Evolutionary conservation across 1,140 invertebrate genomes (phyloP).

Genomic region (Luehdorfia chinensis): DNA sequence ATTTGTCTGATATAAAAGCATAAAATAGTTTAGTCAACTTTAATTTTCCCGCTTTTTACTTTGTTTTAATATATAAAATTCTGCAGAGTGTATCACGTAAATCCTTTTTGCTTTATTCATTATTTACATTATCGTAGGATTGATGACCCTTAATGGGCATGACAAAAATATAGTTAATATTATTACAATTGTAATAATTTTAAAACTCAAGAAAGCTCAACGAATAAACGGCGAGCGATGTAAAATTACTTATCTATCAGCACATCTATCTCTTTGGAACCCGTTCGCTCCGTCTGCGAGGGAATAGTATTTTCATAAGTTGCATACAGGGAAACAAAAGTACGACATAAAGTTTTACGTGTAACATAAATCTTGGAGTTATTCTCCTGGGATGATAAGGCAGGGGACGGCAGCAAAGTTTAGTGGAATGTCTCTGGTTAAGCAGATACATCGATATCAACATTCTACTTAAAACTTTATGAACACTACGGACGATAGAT

Average conservation of each 20-base stretch:
- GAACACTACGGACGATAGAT: no score
- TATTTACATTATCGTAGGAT: no score
- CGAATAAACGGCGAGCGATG: slow-evolving; percentile 13
- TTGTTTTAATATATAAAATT: no score
- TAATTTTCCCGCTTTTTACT: no score
- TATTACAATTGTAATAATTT: slow-evolving; percentile 2
- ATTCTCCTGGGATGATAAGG: slow-evolving; percentile 69
- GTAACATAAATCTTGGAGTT: slow-evolving; percentile 68
- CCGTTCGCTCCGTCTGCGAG: slow-evolving; percentile 9
- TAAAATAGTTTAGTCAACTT: no score
- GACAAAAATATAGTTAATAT: no score
- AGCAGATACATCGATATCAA: not conserved
- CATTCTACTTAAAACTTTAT: no score
- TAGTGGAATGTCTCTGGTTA: slow-evolving; percentile 9
- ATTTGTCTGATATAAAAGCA: no score
- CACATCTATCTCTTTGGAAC: slow-evolving; percentile 9
- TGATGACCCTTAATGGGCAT: no score
- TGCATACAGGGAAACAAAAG: slow-evolving; percentile 52
- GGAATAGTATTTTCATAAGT: slow-evolving; percentile 33
- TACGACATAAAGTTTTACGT: slow-evolving; percentile 68
- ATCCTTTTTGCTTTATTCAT: no score
- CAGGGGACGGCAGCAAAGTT: slow-evolving; percentile 32
- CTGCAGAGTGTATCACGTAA: no score
- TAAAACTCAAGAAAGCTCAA: slow-evolving; percentile 1
- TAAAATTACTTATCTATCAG: slow-evolving; percentile 16